Evolutionary conservation across 2,113 vertebrate species (phyloP), one percentile per base, ranked within the genome.

Genomic region (Platichthys flesus): DNA sequence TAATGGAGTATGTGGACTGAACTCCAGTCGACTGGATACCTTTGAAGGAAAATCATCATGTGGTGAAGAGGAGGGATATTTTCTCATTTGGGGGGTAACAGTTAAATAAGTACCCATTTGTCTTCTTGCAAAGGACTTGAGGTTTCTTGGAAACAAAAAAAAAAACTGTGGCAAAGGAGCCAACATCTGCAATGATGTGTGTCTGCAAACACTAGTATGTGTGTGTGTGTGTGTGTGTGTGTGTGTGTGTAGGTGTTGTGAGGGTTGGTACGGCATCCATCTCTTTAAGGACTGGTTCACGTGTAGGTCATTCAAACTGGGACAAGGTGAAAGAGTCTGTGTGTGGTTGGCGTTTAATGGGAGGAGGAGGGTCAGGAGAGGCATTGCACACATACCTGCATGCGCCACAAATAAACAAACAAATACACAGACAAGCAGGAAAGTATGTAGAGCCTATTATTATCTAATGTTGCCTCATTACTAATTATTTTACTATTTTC

Each of bases 61-160:
- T 79, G 89, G 91, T 91, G 77, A 85, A 78, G 74, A 63, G 67
- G 83, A 86, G 89, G 82, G 84, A 87, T 82, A 91, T 90, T 84
- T 90, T 89, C 89, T 89, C 82, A 91, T 93, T 90, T 88, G 88
- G 85, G 85, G 89, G 90, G 87, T 89, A 85, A 91, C 74, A 81
- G 79, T 88, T 84, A 88, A 91, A 90, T 85, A 92, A 91, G 90
- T 86, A 73, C 37, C 81, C 87, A 89, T 92, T 92, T 87, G 84
- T 91, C 89, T 92, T 90, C 81, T 81, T 80, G 84, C 64, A 81
- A 74, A 85, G 72, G 68, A 85, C 85, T 51, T 85, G 83, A 89
- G 88, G 86, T 90, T 91, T 91, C 85, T 81, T 89, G 88, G 86
- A 90, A 89, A 81, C 73, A 31, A 82, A 82, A 85, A 66, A 66